These are phyloP conservation scores for Drosophila testacea DNA, from an alignment of 2,888 invertebrate species.

Conservation along the genomic window DNA sequence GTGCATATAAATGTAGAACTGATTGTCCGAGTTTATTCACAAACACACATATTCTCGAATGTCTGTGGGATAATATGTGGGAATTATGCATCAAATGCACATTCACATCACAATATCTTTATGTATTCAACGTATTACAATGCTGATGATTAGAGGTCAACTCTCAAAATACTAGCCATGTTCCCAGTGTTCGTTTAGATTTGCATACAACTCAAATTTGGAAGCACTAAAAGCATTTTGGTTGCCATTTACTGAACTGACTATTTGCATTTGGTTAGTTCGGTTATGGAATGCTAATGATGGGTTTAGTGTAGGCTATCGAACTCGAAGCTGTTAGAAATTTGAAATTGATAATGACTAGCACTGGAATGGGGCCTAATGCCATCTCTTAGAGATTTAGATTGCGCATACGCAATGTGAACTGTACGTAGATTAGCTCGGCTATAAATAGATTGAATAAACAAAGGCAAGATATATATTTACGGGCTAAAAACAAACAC, in stretches of 20 bases:
- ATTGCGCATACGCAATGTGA: constrained; percentile 69
- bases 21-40: constrained; percentile 23
- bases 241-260: constrained; percentile 13
- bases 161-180: constrained; percentile 1
- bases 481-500: constrained; percentile 40
- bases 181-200: constrained; percentile 21
- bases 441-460: constrained; percentile 45
- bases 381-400: not conserved
- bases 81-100: constrained; percentile 34
- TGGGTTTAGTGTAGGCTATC: not conserved
- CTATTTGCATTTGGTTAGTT: constrained; percentile 47
- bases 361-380: constrained; percentile 28
- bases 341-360: constrained; percentile 36
- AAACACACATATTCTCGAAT: constrained; percentile 9
- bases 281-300: constrained; percentile 6
- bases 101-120: constrained; percentile 51
- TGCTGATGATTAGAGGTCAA: constrained; percentile 61
- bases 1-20: constrained; percentile 69
- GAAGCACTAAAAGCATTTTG: constrained; percentile 25
- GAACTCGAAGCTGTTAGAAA: constrained; percentile 4
- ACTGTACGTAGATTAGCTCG: constrained; percentile 28
- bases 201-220: constrained; percentile 29
- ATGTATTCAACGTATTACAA: constrained; percentile 69
- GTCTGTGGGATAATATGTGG: not conserved
- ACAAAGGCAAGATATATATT: not conserved